Conservation (phyloP, 35 echinoderm and acorn worm genomes). For the Diadema setosum region DNA sequence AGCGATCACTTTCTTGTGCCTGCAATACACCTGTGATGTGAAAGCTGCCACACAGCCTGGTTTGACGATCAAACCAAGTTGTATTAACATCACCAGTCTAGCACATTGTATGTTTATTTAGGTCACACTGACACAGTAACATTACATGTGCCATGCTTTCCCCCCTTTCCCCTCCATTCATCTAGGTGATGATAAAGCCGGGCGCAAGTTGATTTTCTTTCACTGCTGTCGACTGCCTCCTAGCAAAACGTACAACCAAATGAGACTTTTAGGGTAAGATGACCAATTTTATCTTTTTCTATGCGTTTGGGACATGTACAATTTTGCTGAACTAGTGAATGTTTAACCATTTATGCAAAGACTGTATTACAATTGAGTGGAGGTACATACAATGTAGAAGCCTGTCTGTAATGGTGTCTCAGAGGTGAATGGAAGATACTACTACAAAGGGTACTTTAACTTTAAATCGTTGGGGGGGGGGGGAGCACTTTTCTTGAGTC, state of each 20-base stretch:
- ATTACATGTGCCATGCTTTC: no score
- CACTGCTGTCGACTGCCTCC: constrained; percentile 65
- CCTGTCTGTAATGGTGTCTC: not conserved
- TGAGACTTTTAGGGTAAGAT: constrained; percentile 66
- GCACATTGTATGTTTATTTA: no score
- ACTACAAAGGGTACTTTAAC: no score
- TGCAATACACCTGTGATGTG: no score
- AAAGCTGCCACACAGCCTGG: no score
- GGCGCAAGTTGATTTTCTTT: constrained; percentile 71
- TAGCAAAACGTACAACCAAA: constrained; percentile 70
- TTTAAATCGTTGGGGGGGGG: not conserved
- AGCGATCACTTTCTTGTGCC: no score
- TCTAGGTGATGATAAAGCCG: constrained; percentile 82
- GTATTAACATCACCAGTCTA: no score
- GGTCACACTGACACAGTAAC: no score
- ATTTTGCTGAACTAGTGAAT: not conserved
- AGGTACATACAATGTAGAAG: no score
- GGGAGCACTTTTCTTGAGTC: not conserved
- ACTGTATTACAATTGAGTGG: not conserved
- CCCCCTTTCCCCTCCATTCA: no score
- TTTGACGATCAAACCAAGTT: no score
- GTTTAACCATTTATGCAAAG: not conserved
- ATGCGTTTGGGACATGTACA: not conserved
- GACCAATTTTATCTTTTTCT: not conserved
- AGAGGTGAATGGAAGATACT: not conserved